Conservation (phyloP, 2,797 vertebrate species). For the Distichodus sexfasciatus region DNA sequence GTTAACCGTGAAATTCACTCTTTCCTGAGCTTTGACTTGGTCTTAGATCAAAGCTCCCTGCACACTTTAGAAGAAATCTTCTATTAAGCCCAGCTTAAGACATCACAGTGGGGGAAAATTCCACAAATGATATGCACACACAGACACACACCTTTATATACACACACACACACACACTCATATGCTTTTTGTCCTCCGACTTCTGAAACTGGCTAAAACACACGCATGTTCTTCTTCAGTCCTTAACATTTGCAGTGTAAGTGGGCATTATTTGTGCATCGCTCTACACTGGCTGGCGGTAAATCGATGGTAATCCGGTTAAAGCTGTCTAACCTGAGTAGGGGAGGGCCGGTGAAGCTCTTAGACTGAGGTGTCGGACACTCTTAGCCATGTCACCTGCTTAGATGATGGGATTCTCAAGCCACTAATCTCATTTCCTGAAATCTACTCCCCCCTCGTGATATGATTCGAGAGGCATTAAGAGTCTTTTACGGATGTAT, state of each 20-base stretch:
- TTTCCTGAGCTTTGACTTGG: conserved; percentile 28
- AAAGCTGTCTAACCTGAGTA: conserved; percentile 68
- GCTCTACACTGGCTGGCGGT: conserved; percentile 47
- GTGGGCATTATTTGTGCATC: conserved; percentile 32
- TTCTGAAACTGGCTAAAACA: not conserved
- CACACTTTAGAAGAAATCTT: conserved; percentile 49
- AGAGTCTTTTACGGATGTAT: conserved; percentile 41
- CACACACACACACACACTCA: not conserved
- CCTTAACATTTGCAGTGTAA: conserved; percentile 27
- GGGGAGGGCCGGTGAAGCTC: conserved; percentile 65
- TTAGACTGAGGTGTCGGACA: conserved; percentile 69
- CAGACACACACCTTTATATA: not conserved
- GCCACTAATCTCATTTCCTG: conserved; percentile 68
- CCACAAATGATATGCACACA: conserved; percentile 32
- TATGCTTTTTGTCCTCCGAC: not conserved
- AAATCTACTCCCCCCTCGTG: conserved; percentile 53
- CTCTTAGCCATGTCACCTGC: conserved; percentile 55
- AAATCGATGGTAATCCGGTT: conserved; percentile 64
- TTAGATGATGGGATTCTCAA: conserved; percentile 67
- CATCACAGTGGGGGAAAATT: conserved; percentile 58
- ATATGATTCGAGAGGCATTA: conserved; percentile 54
- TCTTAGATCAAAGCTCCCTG: conserved; percentile 57
- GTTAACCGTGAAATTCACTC: not conserved
- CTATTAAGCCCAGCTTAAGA: conserved; percentile 63
- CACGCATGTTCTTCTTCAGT: conserved; percentile 1